Base-by-base conservation (phyloP, 2,888 invertebrate species). In the Therioaphis trifolii region DNA sequence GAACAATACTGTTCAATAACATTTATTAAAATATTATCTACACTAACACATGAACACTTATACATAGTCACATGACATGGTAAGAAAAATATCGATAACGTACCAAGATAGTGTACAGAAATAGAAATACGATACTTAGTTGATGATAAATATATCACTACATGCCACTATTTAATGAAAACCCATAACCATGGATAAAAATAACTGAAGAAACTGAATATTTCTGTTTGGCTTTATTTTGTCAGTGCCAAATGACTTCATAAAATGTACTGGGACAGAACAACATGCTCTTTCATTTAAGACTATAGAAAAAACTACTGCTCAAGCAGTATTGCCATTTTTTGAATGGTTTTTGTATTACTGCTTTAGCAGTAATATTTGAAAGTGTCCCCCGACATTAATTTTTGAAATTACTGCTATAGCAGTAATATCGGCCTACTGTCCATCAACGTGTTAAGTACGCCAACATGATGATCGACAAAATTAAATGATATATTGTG, bases 321-420 rank as follows among this genome's bases (percentile, higher is more conserved):
- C 52, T 52, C 14, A 14, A 52, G 52, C 52, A 52, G 52, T 52
- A 52, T 4, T 52, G 52, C n/a, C 52, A 52, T 52, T 52, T 18
- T 52, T 52, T 52, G 14, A 4, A 52, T 18, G n/a, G n/a, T 52
- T 52, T 52, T 52, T n/a, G 52, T 52, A 52, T 52, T 52, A 52
- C 52, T 52, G 52, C n/a, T 52, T 18, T 52, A 52, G n/a, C 52
- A 52, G n/a, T 52, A 52, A 52, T 52, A 52, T 52, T 52, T 18
- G 52, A 52, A 52, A 52, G 52, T 52, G 52, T 52, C 52, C 52
- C 52, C 52, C 52, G 18, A 52, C 5, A 18, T 52, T 18, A 52
- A 52, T 15, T 52, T 52, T 52, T 52, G n/a, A 52, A 52, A 52
- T 52, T 52, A 52, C 52, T 52, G 52, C n/a, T 52, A n/a, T 52